These are phyloP conservation scores for Oncorhynchus keta DNA, from an alignment of 2,113 vertebrate species.

Conservation along the genomic window DNA sequence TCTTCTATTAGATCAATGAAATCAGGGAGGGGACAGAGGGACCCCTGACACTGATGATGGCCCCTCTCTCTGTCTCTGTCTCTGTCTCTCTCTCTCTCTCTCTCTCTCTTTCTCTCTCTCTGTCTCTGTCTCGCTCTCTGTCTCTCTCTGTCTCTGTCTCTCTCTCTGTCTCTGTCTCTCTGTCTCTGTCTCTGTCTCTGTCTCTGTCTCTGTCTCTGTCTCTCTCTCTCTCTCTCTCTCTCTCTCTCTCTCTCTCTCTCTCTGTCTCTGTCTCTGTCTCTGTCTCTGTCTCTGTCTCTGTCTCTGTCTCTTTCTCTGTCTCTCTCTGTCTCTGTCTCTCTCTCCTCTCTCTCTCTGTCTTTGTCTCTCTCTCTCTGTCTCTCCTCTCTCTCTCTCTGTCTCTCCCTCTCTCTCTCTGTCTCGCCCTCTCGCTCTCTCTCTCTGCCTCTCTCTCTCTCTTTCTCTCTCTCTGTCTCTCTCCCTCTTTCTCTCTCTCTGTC, in stretches of 20 bases:
- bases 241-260: slow-evolving; percentile 69
- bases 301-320: too few species aligned
- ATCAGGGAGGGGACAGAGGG: slow-evolving; percentile 76
- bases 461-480: too few species aligned
- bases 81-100: not conserved
- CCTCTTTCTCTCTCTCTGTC: not conserved
- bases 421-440: not conserved
- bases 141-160: slow-evolving; percentile 71
- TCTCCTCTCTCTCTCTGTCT: slow-evolving; percentile 72
- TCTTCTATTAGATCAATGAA: slow-evolving; percentile 91
- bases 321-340: too few species aligned
- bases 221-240: slow-evolving; percentile 26
- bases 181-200: slow-evolving; percentile 64
- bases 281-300: too few species aligned
- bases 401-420: too few species aligned
- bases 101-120: too few species aligned
- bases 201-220: slow-evolving; percentile 38
- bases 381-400: slow-evolving; percentile 75
- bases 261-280: slow-evolving; percentile 51
- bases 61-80: slow-evolving; percentile 71
- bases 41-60: slow-evolving; percentile 73
- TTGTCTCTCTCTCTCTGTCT: slow-evolving; percentile 68
- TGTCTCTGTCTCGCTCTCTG: fast-evolving
- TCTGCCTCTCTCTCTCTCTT: too few species aligned
- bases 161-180: not conserved